Base-by-base conservation (phyloP, 1,140 invertebrate genomes). In the Drosophila carrolli region DNA sequence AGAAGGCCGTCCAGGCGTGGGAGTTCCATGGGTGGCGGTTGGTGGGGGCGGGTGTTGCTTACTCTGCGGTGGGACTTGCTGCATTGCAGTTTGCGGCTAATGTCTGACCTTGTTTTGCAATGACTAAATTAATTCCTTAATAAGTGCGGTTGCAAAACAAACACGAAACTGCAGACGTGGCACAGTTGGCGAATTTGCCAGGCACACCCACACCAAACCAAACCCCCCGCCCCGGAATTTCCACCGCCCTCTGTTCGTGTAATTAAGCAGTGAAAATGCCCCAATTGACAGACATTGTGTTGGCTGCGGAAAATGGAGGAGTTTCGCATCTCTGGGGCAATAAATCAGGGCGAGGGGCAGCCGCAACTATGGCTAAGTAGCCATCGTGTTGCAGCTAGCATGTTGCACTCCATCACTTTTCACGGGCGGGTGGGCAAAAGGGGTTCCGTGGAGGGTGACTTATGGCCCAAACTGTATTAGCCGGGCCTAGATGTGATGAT, bases 121-220 rank as follows among this genome's bases (percentile, higher is more conserved):
- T 89, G 84, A 89, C 81, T 89, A 89, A 89, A 89, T 89, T 89
- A 89, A 89, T 89, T 89, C 85, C 84, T 89, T 89, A 89, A 89
- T 89, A 89, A 89, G 85, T 80, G 81, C 68, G 55, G 55, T 44
- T 74, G 62, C 65, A 70, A 76, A 74, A 61, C 63, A 78, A 82
- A 78, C 81, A 88, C 83, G 83, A 89, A 51, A 89, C 73, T 78
- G 84, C 85, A 89, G 77, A 70, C 81, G 56, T 83, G 81, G 73
- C 81, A 82, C 71, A 82, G 68, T 81, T 82, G 78, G 59, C 38
- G 54, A 62, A 60, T 56, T 70, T 37, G 74, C 53, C 59, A 54
- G 62, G 59, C 70, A 63, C 44, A 41, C 43, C 29, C 41, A 37
- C 27, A 32, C 54, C 35, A 40, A 16, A 16, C 19, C 40, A n/a